phyloP scores from a whole-genome alignment of 2,888 invertebrate genomes.

The Phasia obesa region DNA sequence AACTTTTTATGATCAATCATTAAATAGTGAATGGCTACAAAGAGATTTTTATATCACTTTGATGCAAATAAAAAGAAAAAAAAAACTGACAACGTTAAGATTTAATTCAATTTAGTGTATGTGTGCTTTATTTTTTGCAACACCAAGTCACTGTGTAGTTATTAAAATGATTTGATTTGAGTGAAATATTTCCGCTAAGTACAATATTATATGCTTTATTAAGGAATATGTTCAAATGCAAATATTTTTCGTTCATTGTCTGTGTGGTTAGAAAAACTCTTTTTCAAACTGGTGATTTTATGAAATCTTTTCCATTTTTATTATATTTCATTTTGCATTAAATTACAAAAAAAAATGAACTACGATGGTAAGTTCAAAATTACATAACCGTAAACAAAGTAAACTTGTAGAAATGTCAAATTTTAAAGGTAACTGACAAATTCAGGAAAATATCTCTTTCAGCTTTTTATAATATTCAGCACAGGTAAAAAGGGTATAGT shows the following conservation, averaged over 20 bases:
- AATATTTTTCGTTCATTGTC: background rate
- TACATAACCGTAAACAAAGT: too few species aligned
- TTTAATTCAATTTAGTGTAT: constrained; percentile 51
- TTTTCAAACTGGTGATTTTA: too few species aligned
- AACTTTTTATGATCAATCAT: constrained; percentile 60
- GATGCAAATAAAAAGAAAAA: background rate
- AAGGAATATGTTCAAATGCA: background rate
- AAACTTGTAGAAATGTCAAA: too few species aligned
- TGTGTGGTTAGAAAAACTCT: too few species aligned
- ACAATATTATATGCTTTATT: background rate
- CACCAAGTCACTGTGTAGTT: constrained; percentile 14
- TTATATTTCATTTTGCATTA: too few species aligned
- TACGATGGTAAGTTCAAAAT: too few species aligned
- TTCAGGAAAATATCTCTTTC: too few species aligned
- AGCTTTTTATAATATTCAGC: too few species aligned
- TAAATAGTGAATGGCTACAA: constrained; percentile 43
- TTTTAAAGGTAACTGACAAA: too few species aligned
- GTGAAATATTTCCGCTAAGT: constrained; percentile 1
- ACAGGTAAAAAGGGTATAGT: too few species aligned
- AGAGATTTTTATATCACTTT: constrained; percentile 45
- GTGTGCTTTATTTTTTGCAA: background rate
- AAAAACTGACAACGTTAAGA: constrained; percentile 19
- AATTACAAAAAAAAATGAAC: too few species aligned
- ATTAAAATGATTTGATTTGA: constrained; percentile 44
- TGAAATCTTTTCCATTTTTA: too few species aligned